Conservation (phyloP, 2,113 vertebrate species). For the Oreamnos americanus region DNA sequence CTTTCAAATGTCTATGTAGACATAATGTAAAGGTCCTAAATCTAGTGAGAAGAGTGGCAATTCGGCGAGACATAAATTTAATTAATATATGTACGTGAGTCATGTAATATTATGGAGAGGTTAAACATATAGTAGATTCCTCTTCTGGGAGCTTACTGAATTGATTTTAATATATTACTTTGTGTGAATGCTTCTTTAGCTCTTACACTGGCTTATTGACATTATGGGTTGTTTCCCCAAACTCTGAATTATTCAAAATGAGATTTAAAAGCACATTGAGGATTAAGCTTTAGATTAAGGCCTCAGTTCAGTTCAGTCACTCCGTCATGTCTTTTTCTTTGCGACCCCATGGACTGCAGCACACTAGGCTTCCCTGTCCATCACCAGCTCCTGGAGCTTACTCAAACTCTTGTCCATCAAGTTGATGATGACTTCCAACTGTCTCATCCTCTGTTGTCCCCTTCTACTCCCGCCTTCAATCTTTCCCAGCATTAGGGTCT, state of each 20-base stretch:
- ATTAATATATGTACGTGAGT: not conserved
- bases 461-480: not conserved
- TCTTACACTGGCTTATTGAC: conserved; percentile 6
- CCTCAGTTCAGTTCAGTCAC: not conserved
- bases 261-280: conserved; percentile 31
- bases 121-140: not conserved
- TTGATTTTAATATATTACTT: conserved; percentile 34
- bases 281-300: conserved; percentile 38
- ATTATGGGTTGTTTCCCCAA: not conserved
- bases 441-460: not conserved
- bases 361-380: not conserved
- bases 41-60: not conserved
- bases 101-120: not conserved
- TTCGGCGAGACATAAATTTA: not conserved
- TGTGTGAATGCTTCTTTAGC: conserved; percentile 13
- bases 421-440: not conserved
- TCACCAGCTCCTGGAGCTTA: not conserved
- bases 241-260: conserved; percentile 56
- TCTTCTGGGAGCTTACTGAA: not conserved
- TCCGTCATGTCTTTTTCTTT: not conserved
- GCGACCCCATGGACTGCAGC: not conserved
- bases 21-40: not conserved
- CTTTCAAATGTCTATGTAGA: not conserved
- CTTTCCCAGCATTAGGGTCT: not conserved
- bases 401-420: not conserved